Evolutionary conservation across 2,797 vertebrate genomes (phyloP), one percentile per base, ranked within the genome.

Genomic region (Falco columbarius): DNA sequence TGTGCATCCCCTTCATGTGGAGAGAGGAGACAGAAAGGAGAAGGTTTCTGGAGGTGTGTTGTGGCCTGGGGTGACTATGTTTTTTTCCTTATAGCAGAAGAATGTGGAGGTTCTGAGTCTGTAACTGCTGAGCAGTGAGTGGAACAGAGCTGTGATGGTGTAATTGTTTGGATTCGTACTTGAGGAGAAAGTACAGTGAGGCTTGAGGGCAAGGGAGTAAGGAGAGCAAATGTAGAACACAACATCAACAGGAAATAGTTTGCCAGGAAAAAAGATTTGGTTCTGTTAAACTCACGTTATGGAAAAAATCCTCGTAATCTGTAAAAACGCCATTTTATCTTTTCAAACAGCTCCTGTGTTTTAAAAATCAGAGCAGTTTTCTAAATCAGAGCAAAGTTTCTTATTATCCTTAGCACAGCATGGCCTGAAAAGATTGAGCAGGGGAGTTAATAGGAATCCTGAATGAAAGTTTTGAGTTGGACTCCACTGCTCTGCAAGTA

Each of bases 121-220:
- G 51, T 92, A 91, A 93, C 89, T 91, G 62, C 72, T 91, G 84
- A 72, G 68, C 61, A 75, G 54, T 93, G 94, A 94, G 81, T 58
- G 84, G n/a, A 91, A 91, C 49, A 68, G 90, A 93, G 58, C 71
- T 89, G 93, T 3, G 2, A 47, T 24, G 34, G 46, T 77, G 38
- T 75, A 81, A 47, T 83, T 93, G 66, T 75, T 95, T 77, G 84
- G 46, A 80, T 85, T 90, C 89, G 47, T 87, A 71, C 61, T 85
- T 56, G n/a, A 81, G 77, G 63, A 79, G 36, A 87, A 91, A 76
- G 59, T 52, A 42, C 59, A 51, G 55, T 0, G 9, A 91, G 59
- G 77, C 67, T 77, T 63, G 38, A 16, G 85, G 88, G 49, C 29
- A 67, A 61, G 44, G 44, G 32, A 70, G 30, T 40, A 49, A 79